Conservation (phyloP, 2,113 vertebrate species). For the Hassar affinis region DNA sequence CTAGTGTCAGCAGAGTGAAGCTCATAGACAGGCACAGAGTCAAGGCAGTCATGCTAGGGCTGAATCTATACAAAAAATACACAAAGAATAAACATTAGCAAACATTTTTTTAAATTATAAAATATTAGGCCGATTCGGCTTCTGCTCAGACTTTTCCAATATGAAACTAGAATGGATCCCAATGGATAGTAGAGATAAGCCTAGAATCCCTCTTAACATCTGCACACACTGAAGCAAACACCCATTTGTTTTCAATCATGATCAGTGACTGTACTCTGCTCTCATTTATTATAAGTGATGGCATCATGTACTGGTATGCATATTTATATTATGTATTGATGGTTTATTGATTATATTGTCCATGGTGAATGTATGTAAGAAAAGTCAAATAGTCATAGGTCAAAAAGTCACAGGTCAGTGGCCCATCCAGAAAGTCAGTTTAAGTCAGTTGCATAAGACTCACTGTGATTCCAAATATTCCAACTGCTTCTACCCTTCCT, state of each 20-base stretch:
- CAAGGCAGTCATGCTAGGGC: neutral
- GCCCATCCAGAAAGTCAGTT: neutral
- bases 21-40: neutral
- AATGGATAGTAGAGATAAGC: neutral
- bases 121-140: no score
- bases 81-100: neutral
- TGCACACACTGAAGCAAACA: conserved; percentile 6
- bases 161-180: conserved; percentile 1
- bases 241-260: conserved; percentile 11
- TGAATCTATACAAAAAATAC: no score
- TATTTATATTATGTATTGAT: neutral
- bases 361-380: no score
- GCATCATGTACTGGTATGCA: conserved; percentile 5
- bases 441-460: neutral
- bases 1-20: neutral
- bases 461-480: neutral
- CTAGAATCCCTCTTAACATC: conserved; percentile 14
- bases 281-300: neutral
- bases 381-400: no score
- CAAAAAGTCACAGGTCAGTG: neutral
- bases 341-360: no score
- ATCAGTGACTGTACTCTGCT: neutral
- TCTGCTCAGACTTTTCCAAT: conserved; percentile 40
- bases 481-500: neutral
- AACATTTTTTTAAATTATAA: no score